Base-by-base conservation (phyloP, 2,113 vertebrate genomes). In the Salvelinus alpinus region DNA sequence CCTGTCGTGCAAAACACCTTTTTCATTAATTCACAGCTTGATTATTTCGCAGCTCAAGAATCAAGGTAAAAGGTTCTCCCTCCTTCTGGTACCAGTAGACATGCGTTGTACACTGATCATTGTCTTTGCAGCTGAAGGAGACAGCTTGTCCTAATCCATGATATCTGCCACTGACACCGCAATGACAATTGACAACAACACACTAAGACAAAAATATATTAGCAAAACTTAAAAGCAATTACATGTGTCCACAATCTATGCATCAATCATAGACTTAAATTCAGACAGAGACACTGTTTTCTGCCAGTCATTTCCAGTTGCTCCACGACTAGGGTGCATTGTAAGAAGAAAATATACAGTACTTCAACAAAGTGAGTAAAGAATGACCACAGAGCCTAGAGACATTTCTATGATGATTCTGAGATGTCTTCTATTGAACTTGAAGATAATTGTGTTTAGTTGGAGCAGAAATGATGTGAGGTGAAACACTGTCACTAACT, bases 51-150 rank as follows among this genome's bases (percentile, higher is more conserved):
- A 34, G 31, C 31, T 34, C 31, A 1, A 34, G 31, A 34, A 34
- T 34, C 31, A 34, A 34, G 31, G 31, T 34, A 34, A 34, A 34
- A 34, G 0, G 22, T 74, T 60, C 44, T 14, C 76, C 72, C 0
- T 78, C 66, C 78, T 66, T 57, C 73, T 86, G 84, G 71, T 86
- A 86, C 84, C 84, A 86, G 5, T 76, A 77, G 64, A 86, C 47
- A 38, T 72, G 78, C 73, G 12, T 25, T 24, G 1, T 31, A 0
- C 6, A 5, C 27, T 72, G 27, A 20, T 16, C 57, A 0, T 20
- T 70, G n/a, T 54, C 76, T 74, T 70, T 70, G 54, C 81, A 83
- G 62, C 22, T 57, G 20, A 85, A 51, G 51, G 25, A 44, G 0
- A 69, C 70, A 7, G 24, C 78, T 72, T 82, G 2, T 59, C 18